These are phyloP conservation scores for Acrobasis suavella DNA, from an alignment of 2,888 invertebrate genomes.

Conservation along the genomic window DNA sequence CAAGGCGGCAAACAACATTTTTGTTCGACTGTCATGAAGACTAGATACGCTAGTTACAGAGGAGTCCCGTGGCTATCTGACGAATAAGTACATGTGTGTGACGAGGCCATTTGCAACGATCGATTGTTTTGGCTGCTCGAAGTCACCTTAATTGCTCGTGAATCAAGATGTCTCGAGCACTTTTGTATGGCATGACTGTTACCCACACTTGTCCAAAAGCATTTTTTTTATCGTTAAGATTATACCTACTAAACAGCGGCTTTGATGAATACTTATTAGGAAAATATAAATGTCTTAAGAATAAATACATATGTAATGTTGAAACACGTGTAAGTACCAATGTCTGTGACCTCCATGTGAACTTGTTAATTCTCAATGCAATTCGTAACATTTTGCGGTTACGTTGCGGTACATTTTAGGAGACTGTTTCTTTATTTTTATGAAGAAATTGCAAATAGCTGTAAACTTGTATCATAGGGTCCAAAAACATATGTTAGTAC, in stretches of 20 bases:
- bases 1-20: neutral
- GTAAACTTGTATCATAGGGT: neutral
- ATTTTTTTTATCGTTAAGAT: neutral
- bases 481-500: too few relatives aligned
- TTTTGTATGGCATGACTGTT: slow-evolving; percentile 42
- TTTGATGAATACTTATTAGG: neutral
- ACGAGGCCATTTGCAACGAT: slow-evolving; percentile 73
- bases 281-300: neutral
- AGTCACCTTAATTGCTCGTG: slow-evolving; percentile 78
- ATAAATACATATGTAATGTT: slow-evolving; percentile 13
- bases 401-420: slow-evolving; percentile 10
- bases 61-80: slow-evolving; percentile 29
- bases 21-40: neutral
- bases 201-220: slow-evolving; percentile 6
- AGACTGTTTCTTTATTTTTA: neutral
- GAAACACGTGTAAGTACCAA: slow-evolving; percentile 13
- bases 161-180: slow-evolving; percentile 72
- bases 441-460: neutral
- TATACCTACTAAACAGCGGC: neutral
- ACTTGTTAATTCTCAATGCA: slow-evolving; percentile 20
- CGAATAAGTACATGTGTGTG: slow-evolving; percentile 42
- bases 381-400: slow-evolving; percentile 9
- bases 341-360: slow-evolving; percentile 15
- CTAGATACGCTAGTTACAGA: neutral
- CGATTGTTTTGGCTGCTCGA: slow-evolving; percentile 80